Evolutionary conservation across 2,113 vertebrate species (phyloP), one percentile per base, ranked within the genome.

Genomic region (Saccopteryx bilineata): DNA sequence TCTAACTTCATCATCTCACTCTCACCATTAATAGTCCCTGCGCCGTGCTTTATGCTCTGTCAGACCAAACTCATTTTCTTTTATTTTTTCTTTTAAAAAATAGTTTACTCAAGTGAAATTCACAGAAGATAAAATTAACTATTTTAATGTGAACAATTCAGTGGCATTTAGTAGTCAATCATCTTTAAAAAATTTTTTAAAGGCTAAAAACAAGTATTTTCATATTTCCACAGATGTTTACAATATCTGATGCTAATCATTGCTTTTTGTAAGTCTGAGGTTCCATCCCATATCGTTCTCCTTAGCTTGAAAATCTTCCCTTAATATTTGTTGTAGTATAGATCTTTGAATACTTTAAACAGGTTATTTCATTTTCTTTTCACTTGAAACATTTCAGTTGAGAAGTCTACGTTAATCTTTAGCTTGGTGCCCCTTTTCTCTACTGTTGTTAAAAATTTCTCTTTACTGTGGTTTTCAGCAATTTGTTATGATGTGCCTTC

Each of bases 281-380:
- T 92, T 94, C 46, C 39, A n/a, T 92, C 75, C 18, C 10, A 18
- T 54, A 63, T 74, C 58, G 80, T 88, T 95, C 52, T 26, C 17
- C 39, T 87, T 21, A 83, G 85, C n/a, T 10, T 13, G 46, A 94
- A 96, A 75, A 85, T 39, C 39, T 39, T 39, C 39, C 39, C 39
- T 39, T 39, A 39, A 39, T 39, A 39, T 39, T 39, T 39, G 39
- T 90, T 76, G 15, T 28, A 66, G 33, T 69, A 2, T 26, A 91
- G 33, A 24, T 56, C 19, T 93, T 91, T 68, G 26, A 87, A 63
- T 90, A 74, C 11, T 82, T 87, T 93, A 48, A 83, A 91, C 33
- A 66, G 46, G 9, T 39, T 9, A 26, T 17, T 86, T 33, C 26
- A 71, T 39, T 87, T 18, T 71, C 15, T 82, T 90, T 48, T 87